Percentiles rank a stretch among this genome's conserved stretches.
Conservation (phyloP, 2,888 invertebrate species). For the Sphecodes monilicornis region DNA sequence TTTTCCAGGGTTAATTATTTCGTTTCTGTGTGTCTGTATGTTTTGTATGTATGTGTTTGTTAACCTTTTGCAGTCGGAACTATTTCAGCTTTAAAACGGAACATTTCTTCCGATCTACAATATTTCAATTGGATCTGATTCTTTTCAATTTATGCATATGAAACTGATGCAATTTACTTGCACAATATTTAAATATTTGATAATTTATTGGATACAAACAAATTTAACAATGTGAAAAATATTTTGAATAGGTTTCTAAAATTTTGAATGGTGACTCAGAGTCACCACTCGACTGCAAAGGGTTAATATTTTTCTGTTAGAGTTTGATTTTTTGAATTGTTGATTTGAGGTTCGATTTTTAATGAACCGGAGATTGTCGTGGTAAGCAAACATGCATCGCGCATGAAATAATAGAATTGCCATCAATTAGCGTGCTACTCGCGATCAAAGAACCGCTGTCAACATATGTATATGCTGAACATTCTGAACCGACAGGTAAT, state of each 20-base stretch:
- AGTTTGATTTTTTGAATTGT: not conserved
- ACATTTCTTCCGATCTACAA: no score
- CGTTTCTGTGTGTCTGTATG: not conserved
- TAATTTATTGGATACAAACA: no score
- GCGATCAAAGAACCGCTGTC: constrained; percentile 32
- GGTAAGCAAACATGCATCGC: not conserved
- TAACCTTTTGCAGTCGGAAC: no score
- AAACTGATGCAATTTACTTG: no score
- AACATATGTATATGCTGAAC: constrained; percentile 25
- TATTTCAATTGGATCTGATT: no score
- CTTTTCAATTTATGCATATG: no score
- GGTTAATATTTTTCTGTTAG: not conserved
- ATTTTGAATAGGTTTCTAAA: no score
- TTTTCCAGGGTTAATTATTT: not conserved
- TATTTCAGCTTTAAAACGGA: no score
- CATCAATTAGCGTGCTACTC: constrained; percentile 27
- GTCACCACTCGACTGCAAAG: no score
- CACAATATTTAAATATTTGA: no score
- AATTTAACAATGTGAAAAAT: no score
- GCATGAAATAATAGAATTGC: constrained; percentile 6
- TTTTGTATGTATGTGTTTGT: not conserved
- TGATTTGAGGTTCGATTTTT: not conserved
- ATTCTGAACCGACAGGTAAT: constrained; percentile 21
- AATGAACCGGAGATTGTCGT: not conserved
- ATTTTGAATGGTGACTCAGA: no score